Evolutionary conservation across 2,888 invertebrate species (phyloP), one percentile per base, ranked within the genome.

Genomic region (Lissocephala sabroskyi): DNA sequence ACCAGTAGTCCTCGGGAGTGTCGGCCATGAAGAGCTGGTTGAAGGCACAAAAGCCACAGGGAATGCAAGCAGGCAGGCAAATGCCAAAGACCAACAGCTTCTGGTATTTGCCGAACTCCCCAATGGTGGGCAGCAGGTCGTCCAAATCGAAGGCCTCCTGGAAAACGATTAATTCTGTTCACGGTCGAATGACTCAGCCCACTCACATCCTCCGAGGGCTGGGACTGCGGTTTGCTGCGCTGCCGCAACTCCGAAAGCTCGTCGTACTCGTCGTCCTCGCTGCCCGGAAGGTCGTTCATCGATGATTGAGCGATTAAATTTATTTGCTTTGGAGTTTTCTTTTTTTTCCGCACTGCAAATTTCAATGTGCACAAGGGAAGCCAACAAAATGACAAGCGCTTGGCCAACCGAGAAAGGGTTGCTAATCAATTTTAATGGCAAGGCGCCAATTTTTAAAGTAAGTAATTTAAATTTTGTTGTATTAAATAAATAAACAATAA

Each of bases 21-120:
- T 94, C 92, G n/a, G 95, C 90, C 93, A 96, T 95, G 85, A 97
- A 96, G 29, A 96, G 87, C 85, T 96, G 96, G 86, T 95, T 96
- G 85, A 96, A 95, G 3, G 95, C 95, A 83, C 94, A 93, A 85
- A 95, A 96, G 23, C 95, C 95, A 76, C 95, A 95, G 0, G 96
- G 94, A 65, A 96, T 88, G 77, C 95, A 94, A 2, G 96, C 94
- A 11, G 96, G 94, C 55, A 96, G 86, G 75, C 96, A 94, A 50
- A 97, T 91, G 44, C 96, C 87, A 90, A 94, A 94, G 16, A 95
- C 86, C 53, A 95, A 86, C 44, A 92, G 86, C 82, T 93, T 94
- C 82, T 97, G 96, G 83, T 96, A 96, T 30, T 88, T 87, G 40
- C 96, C 96, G 81, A 95, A 95, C 82, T 96, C 95, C 1, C 96